These are phyloP conservation scores for Brachypterus glaber DNA, from an alignment of 2,888 invertebrate species.

Conservation along the genomic window DNA sequence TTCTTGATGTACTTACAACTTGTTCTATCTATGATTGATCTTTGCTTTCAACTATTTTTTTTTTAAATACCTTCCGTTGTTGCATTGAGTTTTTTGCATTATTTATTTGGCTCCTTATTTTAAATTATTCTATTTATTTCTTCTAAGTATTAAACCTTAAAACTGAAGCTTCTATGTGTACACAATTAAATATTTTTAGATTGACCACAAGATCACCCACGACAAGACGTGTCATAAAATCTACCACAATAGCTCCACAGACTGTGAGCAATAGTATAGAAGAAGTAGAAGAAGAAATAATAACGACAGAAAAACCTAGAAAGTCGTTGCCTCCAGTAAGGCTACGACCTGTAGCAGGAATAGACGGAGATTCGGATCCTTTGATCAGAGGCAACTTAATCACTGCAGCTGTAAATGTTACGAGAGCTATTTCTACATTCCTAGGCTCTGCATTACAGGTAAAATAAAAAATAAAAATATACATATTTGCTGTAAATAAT, in stretches of 20 bases:
- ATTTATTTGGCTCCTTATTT: too few relatives aligned
- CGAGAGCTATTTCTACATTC: constrained; percentile 67
- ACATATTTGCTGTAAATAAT: neutral
- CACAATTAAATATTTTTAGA: too few relatives aligned
- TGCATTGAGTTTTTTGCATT: too few relatives aligned
- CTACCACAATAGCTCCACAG: neutral
- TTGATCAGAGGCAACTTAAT: constrained; percentile 47
- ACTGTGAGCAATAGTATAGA: constrained; percentile 21
- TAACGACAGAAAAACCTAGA: constrained; percentile 19
- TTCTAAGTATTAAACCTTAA: too few relatives aligned
- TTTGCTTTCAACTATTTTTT: too few relatives aligned
- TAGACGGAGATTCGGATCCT: constrained; percentile 30
- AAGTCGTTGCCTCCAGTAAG: constrained; percentile 34
- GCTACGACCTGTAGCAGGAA: constrained; percentile 36
- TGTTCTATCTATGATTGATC: too few relatives aligned
- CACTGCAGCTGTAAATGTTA: constrained; percentile 66
- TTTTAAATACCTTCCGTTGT: too few relatives aligned
- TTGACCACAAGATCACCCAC: neutral
- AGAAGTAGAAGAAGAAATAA: constrained; percentile 19
- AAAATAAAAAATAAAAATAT: constrained; percentile 14
- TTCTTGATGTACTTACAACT: too few relatives aligned
- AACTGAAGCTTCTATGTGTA: too few relatives aligned
- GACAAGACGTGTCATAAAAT: too few relatives aligned
- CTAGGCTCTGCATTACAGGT: constrained; percentile 71
- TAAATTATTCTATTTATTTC: too few relatives aligned